Evolutionary conservation across 2,888 invertebrate genomes (phyloP).

Genomic region (Hypercompe scribonia): DNA sequence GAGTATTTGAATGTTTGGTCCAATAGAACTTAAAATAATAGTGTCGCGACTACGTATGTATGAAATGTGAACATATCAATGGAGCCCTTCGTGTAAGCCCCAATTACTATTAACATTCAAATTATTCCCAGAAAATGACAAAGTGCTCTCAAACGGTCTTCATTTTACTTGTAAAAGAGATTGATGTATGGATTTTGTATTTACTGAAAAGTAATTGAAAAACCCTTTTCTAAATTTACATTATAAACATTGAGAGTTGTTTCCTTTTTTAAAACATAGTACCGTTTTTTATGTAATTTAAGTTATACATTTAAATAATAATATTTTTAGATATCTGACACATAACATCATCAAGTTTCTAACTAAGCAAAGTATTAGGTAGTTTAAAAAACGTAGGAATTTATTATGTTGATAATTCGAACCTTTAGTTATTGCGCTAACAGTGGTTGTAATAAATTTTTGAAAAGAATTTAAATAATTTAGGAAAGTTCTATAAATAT

Average conservation of each 20-base stretch:
- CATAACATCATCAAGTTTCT: too few relatives aligned
- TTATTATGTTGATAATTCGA: too few relatives aligned
- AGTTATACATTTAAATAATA: too few relatives aligned
- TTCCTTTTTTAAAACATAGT: too few relatives aligned
- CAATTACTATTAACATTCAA: constrained; percentile 12
- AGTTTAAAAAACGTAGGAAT: too few relatives aligned
- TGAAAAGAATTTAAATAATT: too few relatives aligned
- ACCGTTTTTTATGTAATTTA: too few relatives aligned
- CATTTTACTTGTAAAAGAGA: constrained; percentile 28
- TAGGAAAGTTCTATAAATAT: too few relatives aligned
- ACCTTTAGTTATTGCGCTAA: too few relatives aligned
- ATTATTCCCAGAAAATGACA: constrained; percentile 40
- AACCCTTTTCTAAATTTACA: neutral
- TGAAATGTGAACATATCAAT: constrained; percentile 14
- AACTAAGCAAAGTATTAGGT: too few relatives aligned
- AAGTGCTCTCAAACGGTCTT: constrained; percentile 21
- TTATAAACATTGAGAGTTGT: neutral
- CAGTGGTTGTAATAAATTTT: too few relatives aligned
- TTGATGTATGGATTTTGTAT: neutral
- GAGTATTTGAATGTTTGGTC: constrained; percentile 63
- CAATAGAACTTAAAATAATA: constrained; percentile 38
- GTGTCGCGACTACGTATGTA: constrained; percentile 11
- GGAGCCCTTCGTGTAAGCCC: neutral
- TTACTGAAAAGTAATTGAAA: neutral
- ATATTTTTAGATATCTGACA: too few relatives aligned